Conservation (phyloP, 2,888 invertebrate species). For the Atethmia centrago region DNA sequence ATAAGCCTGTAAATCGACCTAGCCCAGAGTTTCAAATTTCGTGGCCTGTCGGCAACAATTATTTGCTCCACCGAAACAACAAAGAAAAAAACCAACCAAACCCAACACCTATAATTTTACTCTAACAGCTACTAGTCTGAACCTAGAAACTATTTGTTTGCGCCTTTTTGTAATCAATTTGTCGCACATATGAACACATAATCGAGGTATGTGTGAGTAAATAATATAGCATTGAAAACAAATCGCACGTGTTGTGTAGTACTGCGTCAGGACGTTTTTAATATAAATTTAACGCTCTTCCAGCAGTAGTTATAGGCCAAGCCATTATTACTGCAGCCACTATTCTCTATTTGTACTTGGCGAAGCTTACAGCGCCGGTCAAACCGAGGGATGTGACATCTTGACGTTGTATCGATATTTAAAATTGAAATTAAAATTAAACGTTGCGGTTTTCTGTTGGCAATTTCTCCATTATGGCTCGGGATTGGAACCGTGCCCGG, state of each 20-base stretch:
- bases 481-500: slow-evolving; percentile 58
- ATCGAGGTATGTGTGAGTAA: slow-evolving; percentile 18
- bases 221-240: slow-evolving; percentile 45
- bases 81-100: slow-evolving; percentile 20
- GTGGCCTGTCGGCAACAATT: slow-evolving; percentile 30
- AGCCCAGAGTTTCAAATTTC: slow-evolving; percentile 37
- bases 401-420: slow-evolving; percentile 63
- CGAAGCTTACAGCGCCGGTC: slow-evolving; percentile 79
- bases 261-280: slow-evolving; percentile 74
- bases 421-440: slow-evolving; percentile 60
- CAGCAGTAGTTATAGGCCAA: slow-evolving; percentile 73
- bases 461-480: slow-evolving; percentile 55
- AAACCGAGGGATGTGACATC: slow-evolving; percentile 70
- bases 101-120: slow-evolving; percentile 39
- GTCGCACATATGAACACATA: slow-evolving; percentile 30
- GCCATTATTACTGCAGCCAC: slow-evolving; percentile 83
- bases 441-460: slow-evolving; percentile 60
- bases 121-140: slow-evolving; percentile 26
- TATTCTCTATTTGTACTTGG: slow-evolving; percentile 85
- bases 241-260: slow-evolving; percentile 49
- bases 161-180: slow-evolving; percentile 52
- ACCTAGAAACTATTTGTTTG: slow-evolving; percentile 37
- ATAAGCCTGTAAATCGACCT: not conserved
- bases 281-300: slow-evolving; percentile 84
- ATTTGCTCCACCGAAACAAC: slow-evolving; percentile 29